These are phyloP conservation scores for Trileptium ribeirensis DNA, from an alignment of 2,888 invertebrate genomes.

Conservation along the genomic window DNA sequence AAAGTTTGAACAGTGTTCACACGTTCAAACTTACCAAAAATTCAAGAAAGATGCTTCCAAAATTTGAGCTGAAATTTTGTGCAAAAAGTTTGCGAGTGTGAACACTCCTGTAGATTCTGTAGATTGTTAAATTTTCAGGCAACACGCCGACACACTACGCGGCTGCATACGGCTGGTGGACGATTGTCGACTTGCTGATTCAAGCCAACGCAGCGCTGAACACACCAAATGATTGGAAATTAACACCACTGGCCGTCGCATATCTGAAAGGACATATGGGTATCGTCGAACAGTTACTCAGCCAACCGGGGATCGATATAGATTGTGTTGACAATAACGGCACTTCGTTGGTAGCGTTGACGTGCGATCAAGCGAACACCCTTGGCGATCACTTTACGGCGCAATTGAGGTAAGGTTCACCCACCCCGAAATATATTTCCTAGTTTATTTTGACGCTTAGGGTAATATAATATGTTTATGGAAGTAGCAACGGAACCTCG, in stretches of 20 bases:
- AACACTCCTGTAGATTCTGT: too few relatives aligned
- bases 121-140: constrained; percentile 1
- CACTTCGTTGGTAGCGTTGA: constrained; percentile 52
- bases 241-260: constrained; percentile 57
- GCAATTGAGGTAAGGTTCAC: too few relatives aligned
- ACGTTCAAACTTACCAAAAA: too few relatives aligned
- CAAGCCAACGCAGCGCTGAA: constrained; percentile 47
- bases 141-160: constrained; percentile 19
- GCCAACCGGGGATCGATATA: constrained; percentile 53
- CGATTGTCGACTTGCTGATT: constrained; percentile 54
- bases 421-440: too few relatives aligned
- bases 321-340: constrained; percentile 54
- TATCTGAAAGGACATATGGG: constrained; percentile 55
- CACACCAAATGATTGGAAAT: constrained; percentile 45
- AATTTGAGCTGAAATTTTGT: too few relatives aligned
- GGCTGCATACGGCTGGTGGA: constrained; percentile 58
- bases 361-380: constrained; percentile 34
- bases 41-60: too few relatives aligned
- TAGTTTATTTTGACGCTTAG: too few relatives aligned
- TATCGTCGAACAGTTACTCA: constrained; percentile 54
- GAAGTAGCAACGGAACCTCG: too few relatives aligned
- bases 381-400: too few relatives aligned
- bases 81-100: too few relatives aligned
- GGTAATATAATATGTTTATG: too few relatives aligned
- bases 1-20: too few relatives aligned